These are phyloP conservation scores for Sebastiscus tertius DNA, from an alignment of 2,797 vertebrate genomes.

Conservation along the genomic window DNA sequence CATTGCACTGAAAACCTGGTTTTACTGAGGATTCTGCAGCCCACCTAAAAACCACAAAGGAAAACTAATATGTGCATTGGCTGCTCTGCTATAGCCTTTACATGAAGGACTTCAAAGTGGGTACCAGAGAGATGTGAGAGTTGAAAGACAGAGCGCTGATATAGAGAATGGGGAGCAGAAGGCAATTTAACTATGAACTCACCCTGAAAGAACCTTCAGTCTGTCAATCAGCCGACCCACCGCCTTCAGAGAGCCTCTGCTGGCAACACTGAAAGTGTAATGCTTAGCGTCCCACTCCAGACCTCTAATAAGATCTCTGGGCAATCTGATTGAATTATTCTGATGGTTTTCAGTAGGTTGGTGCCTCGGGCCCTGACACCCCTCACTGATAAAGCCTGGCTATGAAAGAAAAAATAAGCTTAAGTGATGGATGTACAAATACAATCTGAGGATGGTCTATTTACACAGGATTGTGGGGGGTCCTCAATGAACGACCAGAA, in stretches of 20 bases:
- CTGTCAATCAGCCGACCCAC: constrained; percentile 74
- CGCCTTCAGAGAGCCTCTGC: constrained; percentile 61
- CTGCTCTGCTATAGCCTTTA: constrained; percentile 19
- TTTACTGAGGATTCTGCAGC: neutral
- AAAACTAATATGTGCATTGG: neutral
- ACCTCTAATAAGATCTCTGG: constrained; percentile 82
- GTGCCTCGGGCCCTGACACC: constrained; percentile 55
- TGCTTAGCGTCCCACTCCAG: constrained; percentile 62
- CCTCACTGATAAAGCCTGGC: constrained; percentile 56
- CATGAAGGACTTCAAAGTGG: constrained; percentile 40
- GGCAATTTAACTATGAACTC: constrained; percentile 67
- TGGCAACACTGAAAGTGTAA: constrained; percentile 68
- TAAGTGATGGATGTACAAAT: constrained; percentile 52
- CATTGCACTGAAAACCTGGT: neutral
- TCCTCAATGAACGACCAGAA: neutral
- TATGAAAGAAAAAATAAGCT: constrained; percentile 64
- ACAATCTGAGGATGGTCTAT: constrained; percentile 37
- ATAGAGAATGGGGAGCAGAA: constrained; percentile 51
- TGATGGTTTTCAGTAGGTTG: constrained; percentile 75
- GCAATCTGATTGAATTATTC: constrained; percentile 83
- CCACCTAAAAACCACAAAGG: neutral
- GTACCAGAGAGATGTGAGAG: constrained; percentile 29
- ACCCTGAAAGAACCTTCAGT: constrained; percentile 68
- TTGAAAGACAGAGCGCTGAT: constrained; percentile 44
- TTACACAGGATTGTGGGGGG: constrained; percentile 21